Evolutionary conservation across 2,888 invertebrate genomes (phyloP).

Genomic region (Ariolimax columbianus): DNA sequence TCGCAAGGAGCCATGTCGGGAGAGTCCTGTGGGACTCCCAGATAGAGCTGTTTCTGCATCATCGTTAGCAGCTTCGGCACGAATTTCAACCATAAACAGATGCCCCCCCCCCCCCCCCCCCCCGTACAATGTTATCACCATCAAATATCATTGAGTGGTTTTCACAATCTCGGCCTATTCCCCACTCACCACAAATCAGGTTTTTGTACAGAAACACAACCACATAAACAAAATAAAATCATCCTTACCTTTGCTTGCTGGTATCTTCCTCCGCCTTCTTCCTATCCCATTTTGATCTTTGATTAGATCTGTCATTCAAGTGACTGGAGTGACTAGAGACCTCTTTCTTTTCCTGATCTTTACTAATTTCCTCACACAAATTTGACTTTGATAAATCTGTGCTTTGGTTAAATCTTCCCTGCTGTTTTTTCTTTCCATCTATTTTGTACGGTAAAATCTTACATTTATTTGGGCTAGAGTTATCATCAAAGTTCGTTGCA

Average conservation of each 20-base stretch:
- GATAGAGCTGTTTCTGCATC: no score
- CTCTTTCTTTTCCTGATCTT: not conserved
- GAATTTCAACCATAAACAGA: no score
- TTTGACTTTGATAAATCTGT: not conserved
- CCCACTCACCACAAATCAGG: no score
- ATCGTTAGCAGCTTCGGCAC: no score
- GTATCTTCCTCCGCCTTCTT: not conserved
- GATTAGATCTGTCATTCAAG: not conserved
- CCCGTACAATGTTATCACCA: no score
- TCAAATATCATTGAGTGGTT: no score
- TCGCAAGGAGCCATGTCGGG: no score
- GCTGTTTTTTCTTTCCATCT: not conserved
- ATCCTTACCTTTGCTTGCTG: not conserved
- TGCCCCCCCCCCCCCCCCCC: no score
- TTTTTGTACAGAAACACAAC: not conserved
- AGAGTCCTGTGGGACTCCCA: no score
- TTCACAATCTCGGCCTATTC: no score
- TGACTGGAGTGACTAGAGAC: not conserved
- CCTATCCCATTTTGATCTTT: not conserved
- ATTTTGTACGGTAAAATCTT: not conserved
- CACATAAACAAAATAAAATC: not conserved
- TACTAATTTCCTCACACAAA: not conserved
- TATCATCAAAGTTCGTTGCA: not conserved
- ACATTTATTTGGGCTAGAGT: not conserved
- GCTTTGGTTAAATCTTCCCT: not conserved